Evolutionary conservation across 2,113 vertebrate species (phyloP).

Genomic region (Grantiella picta): DNA sequence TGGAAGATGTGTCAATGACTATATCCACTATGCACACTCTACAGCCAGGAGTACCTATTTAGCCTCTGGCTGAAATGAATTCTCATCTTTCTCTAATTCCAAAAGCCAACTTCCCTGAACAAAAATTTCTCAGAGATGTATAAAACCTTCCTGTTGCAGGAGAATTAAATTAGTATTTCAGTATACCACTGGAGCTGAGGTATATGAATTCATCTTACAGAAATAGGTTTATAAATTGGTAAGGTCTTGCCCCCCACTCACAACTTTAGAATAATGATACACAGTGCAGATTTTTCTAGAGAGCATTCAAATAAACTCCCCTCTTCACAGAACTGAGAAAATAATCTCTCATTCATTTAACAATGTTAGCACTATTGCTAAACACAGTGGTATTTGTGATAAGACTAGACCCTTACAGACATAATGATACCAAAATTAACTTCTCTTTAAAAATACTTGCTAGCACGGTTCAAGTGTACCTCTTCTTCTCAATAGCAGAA

Average conservation of each 20-base stretch:
- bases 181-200: background rate
- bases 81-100: background rate
- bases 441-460: background rate
- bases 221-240: background rate
- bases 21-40: background rate
- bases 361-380: background rate
- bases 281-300: background rate
- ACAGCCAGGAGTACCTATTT: background rate
- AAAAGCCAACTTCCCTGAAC: background rate
- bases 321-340: background rate
- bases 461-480: background rate
- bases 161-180: background rate
- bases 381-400: background rate
- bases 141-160: background rate
- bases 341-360: background rate
- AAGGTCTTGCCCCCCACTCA: background rate
- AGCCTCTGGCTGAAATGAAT: background rate
- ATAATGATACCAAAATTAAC: background rate
- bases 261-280: background rate
- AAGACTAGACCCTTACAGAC: background rate
- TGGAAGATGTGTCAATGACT: background rate
- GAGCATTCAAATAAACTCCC: background rate
- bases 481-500: background rate
- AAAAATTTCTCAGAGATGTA: background rate
- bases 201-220: background rate